Percentiles rank a stretch among this genome's conserved stretches.
Evolutionary conservation across 2,888 invertebrate genomes (phyloP).

Genomic region (Lasioglossum lativentre): DNA sequence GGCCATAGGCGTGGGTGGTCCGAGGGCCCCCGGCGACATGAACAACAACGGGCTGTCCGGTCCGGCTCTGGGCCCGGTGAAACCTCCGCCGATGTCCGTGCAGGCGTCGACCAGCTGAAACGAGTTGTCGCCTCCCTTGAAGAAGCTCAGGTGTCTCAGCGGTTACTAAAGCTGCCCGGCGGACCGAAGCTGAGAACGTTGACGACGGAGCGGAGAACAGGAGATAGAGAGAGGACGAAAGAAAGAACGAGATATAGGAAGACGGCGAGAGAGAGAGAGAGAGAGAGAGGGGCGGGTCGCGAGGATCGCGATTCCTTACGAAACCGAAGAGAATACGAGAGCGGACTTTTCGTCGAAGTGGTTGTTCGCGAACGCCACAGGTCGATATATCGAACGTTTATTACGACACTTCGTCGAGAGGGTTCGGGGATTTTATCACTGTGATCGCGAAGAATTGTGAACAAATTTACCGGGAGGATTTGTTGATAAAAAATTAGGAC

Average conservation of each 20-base stretch:
- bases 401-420: constrained; percentile 46
- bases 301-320: constrained; percentile 2
- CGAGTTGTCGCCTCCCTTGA: constrained; percentile 82
- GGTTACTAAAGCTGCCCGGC: constrained; percentile 77
- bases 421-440: constrained; percentile 63
- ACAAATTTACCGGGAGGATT: constrained; percentile 65
- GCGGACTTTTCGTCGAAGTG: constrained; percentile 31
- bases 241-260: neutral
- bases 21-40: constrained; percentile 83
- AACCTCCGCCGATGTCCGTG: constrained; percentile 83
- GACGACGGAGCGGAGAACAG: constrained; percentile 23
- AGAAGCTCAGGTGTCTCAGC: constrained; percentile 83
- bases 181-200: constrained; percentile 30
- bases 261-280: neutral
- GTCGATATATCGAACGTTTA: constrained; percentile 40
- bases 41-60: constrained; percentile 83
- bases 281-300: neutral
- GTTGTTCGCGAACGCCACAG: constrained; percentile 38
- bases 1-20: constrained; percentile 77
- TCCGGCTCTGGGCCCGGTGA: constrained; percentile 81
- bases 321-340: neutral
- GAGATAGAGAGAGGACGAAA: neutral
- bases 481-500: constrained; percentile 51
- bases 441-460: constrained; percentile 70
- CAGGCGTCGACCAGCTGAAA: constrained; percentile 84